Percentiles rank a stretch among this genome's conserved stretches.
phyloP scores from a whole-genome alignment of 2,888 invertebrate genomes.

The Ephialtes manifestator region DNA sequence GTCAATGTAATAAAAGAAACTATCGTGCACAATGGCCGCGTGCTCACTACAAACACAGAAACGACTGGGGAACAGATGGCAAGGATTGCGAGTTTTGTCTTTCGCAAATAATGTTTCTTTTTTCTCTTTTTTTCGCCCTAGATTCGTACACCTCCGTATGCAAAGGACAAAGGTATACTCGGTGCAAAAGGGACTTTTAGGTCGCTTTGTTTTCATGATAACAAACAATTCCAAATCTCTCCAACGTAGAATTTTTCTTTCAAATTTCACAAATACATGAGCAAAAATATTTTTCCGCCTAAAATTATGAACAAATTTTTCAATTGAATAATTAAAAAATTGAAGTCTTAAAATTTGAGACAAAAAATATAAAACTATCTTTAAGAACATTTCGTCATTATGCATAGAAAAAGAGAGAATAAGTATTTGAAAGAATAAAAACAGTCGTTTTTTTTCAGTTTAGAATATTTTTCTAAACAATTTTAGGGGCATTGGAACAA shows the following conservation, averaged over 20 bases:
- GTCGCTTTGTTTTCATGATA: not conserved
- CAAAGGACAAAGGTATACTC: not conserved
- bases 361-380: no score
- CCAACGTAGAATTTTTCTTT: not conserved
- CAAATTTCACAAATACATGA: not conserved
- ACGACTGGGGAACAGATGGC: not conserved
- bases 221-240: not conserved
- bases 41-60: not conserved
- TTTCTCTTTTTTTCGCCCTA: not conserved
- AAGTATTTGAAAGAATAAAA: no score
- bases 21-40: constrained; percentile 13
- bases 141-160: not conserved
- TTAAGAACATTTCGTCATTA: no score
- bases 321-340: no score
- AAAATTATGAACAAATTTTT: not conserved
- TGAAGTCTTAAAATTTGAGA: no score
- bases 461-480: no score
- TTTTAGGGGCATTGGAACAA: no score
- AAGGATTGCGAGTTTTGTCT: not conserved
- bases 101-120: not conserved
- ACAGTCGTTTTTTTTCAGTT: no score
- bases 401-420: no score
- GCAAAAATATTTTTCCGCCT: not conserved
- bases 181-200: not conserved
- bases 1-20: not conserved